Evolutionary conservation across 2,888 invertebrate genomes (phyloP), one percentile per base, ranked within the genome.

Genomic region (Blastobasis lacticolella): DNA sequence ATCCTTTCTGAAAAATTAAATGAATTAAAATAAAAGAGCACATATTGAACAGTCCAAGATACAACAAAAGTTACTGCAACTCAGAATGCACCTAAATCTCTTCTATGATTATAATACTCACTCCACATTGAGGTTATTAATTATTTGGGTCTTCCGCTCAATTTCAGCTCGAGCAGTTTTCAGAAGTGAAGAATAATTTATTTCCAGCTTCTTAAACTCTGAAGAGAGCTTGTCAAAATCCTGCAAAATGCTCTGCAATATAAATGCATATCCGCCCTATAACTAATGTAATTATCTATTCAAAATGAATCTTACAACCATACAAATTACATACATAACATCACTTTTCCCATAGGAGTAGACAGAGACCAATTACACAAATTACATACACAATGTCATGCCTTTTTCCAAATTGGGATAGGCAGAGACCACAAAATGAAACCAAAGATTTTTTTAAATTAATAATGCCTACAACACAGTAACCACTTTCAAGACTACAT

Each of bases 191-290:
- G 86, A 84, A 58, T 81, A 88, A 58, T 86, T 87, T 4, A 57
- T 56, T 59, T 81, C 75, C 53, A 88, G 59, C 51, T 66, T 76
- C 51, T 78, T 78, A 56, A 76, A 79, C 55, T 83, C 82, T 4
- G 63, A 58, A 5, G 71, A 62, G 37, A 88, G 51, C 46, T 66
- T 77, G 56, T 86, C 84, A 64, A 79, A 81, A 60, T 84, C 86
- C 88, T 88, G 88, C 53, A 86, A 87, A 62, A 88, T 81, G 62
- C 73, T 74, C 88, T 87, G 78, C 53, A 81, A 72, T 72, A 69
- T 86, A 81, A 87, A 81, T 84, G 78, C 69, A 73, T 69, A 81
- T 79, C 75, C 74, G 71, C 76, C 67, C 82, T 53, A 53, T 46
- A 47, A 38, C 48, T 23, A 23, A 3, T 23, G 23, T 23, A 23